A percentile compares a stretch with the other conserved stretches of the same genome.
Conservation (phyloP, 1,140 invertebrate species). For the Caenorhabditis briggsae region DNA sequence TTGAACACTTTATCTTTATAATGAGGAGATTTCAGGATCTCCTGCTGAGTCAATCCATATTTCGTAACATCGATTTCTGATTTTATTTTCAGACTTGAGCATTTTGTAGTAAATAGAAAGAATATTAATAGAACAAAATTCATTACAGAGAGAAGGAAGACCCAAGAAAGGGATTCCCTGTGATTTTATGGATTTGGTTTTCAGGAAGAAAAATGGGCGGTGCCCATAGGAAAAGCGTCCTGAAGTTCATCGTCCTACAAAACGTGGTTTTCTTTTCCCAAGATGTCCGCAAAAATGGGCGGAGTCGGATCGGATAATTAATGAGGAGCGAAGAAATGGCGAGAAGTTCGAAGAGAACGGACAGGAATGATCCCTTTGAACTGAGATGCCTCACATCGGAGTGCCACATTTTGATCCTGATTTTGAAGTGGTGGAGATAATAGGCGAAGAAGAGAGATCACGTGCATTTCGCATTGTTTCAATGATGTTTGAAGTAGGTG, state of each 20-base stretch:
- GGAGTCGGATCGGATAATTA: neutral
- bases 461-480: conserved; percentile 41
- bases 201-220: conserved; percentile 43
- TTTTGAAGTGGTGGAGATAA: neutral
- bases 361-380: neutral
- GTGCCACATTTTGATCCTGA: conserved; percentile 48
- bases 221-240: neutral
- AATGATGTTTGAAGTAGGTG: conserved; percentile 30
- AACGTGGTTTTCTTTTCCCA: conserved; percentile 17
- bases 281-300: conserved; percentile 4
- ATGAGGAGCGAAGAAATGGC: neutral
- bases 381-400: neutral
- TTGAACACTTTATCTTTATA: conserved; percentile 45
- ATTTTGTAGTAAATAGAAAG: neutral
- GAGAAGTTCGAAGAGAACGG: neutral
- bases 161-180: neutral
- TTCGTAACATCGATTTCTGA: conserved; percentile 33
- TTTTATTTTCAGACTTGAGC: neutral
- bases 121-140: neutral
- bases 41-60: conserved; percentile 29
- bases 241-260: conserved; percentile 9
- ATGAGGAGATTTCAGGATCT: conserved; percentile 37
- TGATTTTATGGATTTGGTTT: conserved; percentile 37
- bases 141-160: neutral
- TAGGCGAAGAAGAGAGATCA: neutral